A percentile compares a stretch with the other conserved stretches of the same genome.
Evolutionary conservation across 2,888 invertebrate species (phyloP).

Genomic region (Cabera pusaria): DNA sequence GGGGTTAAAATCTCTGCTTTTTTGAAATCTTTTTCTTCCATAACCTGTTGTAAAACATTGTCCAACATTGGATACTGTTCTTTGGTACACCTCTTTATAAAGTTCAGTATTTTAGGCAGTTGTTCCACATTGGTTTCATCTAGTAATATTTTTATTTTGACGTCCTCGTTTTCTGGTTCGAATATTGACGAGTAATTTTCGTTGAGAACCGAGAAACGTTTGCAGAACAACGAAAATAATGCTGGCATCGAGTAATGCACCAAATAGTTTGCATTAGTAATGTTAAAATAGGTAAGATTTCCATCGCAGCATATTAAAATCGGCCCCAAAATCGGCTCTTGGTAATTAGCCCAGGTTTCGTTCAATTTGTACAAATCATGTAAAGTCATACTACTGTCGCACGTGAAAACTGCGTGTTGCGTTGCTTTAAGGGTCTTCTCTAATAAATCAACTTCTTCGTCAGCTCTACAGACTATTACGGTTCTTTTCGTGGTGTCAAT

Average conservation of each 20-base stretch:
- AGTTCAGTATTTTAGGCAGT: constrained; percentile 84
- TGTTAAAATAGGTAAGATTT: constrained; percentile 83
- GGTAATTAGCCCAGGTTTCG: constrained; percentile 59
- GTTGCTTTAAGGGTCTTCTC: constrained; percentile 42
- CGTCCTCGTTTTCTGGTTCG: constrained; percentile 40
- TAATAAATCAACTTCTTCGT: constrained; percentile 80
- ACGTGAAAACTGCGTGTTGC: constrained; percentile 51
- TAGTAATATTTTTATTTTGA: constrained; percentile 79
- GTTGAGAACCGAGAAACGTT: constrained; percentile 86
- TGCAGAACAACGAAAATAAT: constrained; percentile 86
- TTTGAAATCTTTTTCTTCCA: constrained; percentile 60
- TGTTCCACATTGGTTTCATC: constrained; percentile 84
- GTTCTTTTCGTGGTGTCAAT: constrained; percentile 74
- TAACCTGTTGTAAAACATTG: constrained; percentile 53
- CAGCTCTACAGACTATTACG: constrained; percentile 84
- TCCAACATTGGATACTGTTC: constrained; percentile 45
- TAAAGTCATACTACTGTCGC: constrained; percentile 61
- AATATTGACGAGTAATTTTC: constrained; percentile 82
- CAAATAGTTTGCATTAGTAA: constrained; percentile 86
- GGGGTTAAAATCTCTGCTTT: constrained; percentile 67
- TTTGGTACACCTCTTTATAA: constrained; percentile 76
- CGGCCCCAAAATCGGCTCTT: constrained; percentile 66
- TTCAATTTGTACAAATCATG: constrained; percentile 64
- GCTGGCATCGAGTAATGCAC: constrained; percentile 88
- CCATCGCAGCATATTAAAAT: constrained; percentile 88